Evolutionary conservation across 1,140 invertebrate species (phyloP), one percentile per base, ranked within the genome.

Genomic region (Thaumatotibia leucotreta): DNA sequence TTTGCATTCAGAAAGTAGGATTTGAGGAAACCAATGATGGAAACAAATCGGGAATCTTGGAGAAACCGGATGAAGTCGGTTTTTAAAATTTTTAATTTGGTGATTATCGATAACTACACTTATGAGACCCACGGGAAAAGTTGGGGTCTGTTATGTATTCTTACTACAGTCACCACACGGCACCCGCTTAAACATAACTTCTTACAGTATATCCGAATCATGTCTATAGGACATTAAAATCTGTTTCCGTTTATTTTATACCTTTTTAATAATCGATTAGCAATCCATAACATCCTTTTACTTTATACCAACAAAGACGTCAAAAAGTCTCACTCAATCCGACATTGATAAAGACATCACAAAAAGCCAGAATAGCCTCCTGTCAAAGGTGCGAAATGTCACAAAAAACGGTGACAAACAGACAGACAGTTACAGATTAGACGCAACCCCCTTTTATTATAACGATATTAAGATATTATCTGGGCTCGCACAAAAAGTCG

Each of bases 401-500:
- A 80, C 65, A 80, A 83, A 80, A 81, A 68, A 73, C 72, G 23
- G 61, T 39, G 63, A 27, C 69, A 72, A 66, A 70, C 79, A 77
- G 69, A 77, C 77, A 70, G 77, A 88, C 87, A 89, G 85, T 88
- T 87, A 88, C 85, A 88, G 85, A 89, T 89, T 88, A 88, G 69
- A 77, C 67, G 66, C 77, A 83, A 80, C 77, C 77, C 79, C 80
- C 79, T 79, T 84, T 88, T 81, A 86, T 89, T 83, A 86, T 82
- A 88, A 84, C 75, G 80, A 83, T 83, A 89, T 89, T 88, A 89
- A 88, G 85, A 89, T 89, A 88, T 86, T 80, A 89, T 89, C 87
- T 78, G 63, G 17, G 29, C 69, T 62, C 39, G 17, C 65, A 83
- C 75, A 84, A 80, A 84, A 87, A 83, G 67, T 67, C 58, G 49